These are phyloP conservation scores for Megalurothrips usitatus DNA, from an alignment of 2,888 invertebrate genomes.

Conservation along the genomic window DNA sequence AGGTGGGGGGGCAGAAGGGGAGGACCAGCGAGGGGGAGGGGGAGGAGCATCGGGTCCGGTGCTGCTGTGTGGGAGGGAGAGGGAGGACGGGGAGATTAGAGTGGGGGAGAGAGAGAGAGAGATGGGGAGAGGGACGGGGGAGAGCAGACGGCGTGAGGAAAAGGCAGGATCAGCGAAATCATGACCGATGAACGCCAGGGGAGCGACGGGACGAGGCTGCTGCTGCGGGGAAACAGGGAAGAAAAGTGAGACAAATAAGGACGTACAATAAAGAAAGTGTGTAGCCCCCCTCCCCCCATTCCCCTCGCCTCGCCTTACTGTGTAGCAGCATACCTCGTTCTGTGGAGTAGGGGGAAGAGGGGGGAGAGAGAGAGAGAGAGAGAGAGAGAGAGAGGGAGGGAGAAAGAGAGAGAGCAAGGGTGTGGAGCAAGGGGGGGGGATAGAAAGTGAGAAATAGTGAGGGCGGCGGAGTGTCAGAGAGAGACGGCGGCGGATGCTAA, in stretches of 20 bases:
- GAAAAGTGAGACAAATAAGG: conserved; percentile 25
- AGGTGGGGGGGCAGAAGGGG: neutral
- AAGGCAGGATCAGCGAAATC: conserved; percentile 16
- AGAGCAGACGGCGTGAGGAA: neutral
- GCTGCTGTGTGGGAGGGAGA: neutral
- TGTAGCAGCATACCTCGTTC: too few relatives aligned
- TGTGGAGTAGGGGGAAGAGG: too few relatives aligned
- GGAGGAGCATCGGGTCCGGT: neutral
- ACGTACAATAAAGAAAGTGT: neutral
- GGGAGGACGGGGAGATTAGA: neutral
- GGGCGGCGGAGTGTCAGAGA: too few relatives aligned
- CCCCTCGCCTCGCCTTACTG: neutral
- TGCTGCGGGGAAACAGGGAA: neutral
- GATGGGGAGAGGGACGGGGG: neutral
- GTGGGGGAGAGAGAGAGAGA: neutral
- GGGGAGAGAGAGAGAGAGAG: too few relatives aligned
- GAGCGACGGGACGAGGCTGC: neutral
- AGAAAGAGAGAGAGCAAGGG: too few relatives aligned
- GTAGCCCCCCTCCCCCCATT: neutral
- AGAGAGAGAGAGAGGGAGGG: too few relatives aligned
- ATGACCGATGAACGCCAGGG: conserved; percentile 24
- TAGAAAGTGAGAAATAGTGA: too few relatives aligned
- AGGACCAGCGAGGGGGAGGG: neutral
- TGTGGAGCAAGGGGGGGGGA: too few relatives aligned
- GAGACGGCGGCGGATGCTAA: too few relatives aligned